Conservation (phyloP, 2,113 vertebrate species). For the Todiramphus saurophagus region DNA sequence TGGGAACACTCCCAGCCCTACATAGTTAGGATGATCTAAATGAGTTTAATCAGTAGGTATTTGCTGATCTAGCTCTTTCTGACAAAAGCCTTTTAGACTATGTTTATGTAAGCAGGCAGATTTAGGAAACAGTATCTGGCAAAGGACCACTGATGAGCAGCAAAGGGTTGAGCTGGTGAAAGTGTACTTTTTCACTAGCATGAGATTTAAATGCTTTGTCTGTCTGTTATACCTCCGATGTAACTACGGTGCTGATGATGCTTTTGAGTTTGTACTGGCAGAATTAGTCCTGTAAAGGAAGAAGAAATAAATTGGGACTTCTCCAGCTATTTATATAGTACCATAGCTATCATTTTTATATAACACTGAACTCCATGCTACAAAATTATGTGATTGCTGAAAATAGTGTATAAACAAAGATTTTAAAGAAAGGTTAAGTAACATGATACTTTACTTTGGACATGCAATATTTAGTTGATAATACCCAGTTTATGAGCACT, state of each 20-base stretch:
- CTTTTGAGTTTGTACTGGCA: not conserved
- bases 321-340: not conserved
- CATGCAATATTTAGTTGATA: not conserved
- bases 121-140: not conserved
- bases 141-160: not conserved
- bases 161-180: not conserved
- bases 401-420: not conserved
- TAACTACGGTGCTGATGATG: not conserved
- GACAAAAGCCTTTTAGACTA: not conserved
- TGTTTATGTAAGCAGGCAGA: not conserved
- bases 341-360: not conserved
- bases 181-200: not conserved
- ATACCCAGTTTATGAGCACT: not conserved
- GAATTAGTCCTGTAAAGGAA: not conserved
- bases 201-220: not conserved
- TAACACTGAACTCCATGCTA: not conserved
- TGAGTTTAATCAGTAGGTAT: constrained; percentile 11
- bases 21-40: not conserved
- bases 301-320: not conserved
- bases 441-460: not conserved
- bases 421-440: not conserved
- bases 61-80: constrained; percentile 34
- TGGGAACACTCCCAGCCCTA: not conserved
- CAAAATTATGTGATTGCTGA: not conserved
- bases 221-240: not conserved